phyloP scores from a whole-genome alignment of 2,113 vertebrate genomes.

The Varanus salvator region DNA sequence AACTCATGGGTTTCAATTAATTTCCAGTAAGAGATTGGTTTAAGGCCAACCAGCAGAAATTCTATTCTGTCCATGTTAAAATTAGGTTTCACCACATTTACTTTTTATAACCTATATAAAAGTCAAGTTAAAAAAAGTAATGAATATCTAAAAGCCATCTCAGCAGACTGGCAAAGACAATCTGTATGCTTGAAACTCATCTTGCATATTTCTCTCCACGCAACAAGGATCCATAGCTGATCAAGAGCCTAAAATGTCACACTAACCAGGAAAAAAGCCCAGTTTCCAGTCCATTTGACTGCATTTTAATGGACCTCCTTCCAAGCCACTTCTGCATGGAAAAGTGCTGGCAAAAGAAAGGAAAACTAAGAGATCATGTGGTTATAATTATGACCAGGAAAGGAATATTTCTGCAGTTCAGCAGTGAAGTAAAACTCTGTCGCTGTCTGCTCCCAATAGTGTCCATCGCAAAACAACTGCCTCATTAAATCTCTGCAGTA shows the following conservation, averaged over 20 bases:
- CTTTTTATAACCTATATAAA: slow-evolving; percentile 85
- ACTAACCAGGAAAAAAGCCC: slow-evolving; percentile 77
- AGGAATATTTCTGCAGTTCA: slow-evolving; percentile 86
- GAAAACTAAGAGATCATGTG: slow-evolving; percentile 88
- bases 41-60: slow-evolving; percentile 81
- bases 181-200: slow-evolving; percentile 78
- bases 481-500: slow-evolving; percentile 95
- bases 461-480: slow-evolving; percentile 91
- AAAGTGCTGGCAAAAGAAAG: slow-evolving; percentile 82
- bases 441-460: slow-evolving; percentile 88
- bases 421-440: slow-evolving; percentile 91
- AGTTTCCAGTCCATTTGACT: slow-evolving; percentile 80
- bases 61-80: slow-evolving; percentile 81
- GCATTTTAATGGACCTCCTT: slow-evolving; percentile 79
- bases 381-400: slow-evolving; percentile 95
- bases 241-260: slow-evolving; percentile 78
- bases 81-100: slow-evolving; percentile 84
- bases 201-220: slow-evolving; percentile 74
- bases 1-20: slow-evolving; percentile 82
- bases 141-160: slow-evolving; percentile 82
- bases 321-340: slow-evolving; percentile 84
- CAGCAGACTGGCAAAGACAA: slow-evolving; percentile 78
- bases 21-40: slow-evolving; percentile 79
- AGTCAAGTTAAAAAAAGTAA: slow-evolving; percentile 81
- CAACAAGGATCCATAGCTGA: slow-evolving; percentile 74